Evolutionary conservation across 2,113 vertebrate species (phyloP).

Genomic region (Malurus melanocephalus): DNA sequence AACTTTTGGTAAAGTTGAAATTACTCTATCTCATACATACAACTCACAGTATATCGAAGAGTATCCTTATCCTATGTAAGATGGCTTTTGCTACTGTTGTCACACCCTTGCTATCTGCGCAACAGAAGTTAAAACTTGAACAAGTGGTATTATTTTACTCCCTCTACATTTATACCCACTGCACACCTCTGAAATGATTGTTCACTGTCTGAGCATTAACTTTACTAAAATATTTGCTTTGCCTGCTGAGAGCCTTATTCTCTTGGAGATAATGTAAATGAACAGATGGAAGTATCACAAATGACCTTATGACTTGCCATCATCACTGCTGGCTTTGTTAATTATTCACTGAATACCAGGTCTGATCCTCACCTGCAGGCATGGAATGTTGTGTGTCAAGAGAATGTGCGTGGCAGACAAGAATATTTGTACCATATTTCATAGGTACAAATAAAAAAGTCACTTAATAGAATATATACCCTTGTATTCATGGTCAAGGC

Average conservation of each 20-base stretch:
- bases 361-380: background rate
- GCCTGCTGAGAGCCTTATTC: background rate
- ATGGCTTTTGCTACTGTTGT: background rate
- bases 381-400: background rate
- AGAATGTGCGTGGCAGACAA: background rate
- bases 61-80: background rate
- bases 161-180: background rate
- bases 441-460: background rate
- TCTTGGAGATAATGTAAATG: background rate
- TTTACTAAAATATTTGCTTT: background rate
- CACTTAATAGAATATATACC: background rate
- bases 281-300: background rate
- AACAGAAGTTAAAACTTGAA: background rate
- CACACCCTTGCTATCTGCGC: background rate
- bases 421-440: background rate
- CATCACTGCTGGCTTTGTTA: background rate
- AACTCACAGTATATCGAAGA: background rate
- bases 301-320: background rate
- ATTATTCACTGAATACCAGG: background rate
- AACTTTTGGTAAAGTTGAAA: background rate
- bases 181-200: background rate
- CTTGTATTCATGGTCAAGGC: background rate
- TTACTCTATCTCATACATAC: background rate
- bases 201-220: background rate
- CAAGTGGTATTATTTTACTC: background rate